A percentile compares a stretch with the other conserved stretches of the same genome.
These are phyloP conservation scores for Leptopilina myrica DNA, from an alignment of 2,888 invertebrate genomes.

Conservation along the genomic window DNA sequence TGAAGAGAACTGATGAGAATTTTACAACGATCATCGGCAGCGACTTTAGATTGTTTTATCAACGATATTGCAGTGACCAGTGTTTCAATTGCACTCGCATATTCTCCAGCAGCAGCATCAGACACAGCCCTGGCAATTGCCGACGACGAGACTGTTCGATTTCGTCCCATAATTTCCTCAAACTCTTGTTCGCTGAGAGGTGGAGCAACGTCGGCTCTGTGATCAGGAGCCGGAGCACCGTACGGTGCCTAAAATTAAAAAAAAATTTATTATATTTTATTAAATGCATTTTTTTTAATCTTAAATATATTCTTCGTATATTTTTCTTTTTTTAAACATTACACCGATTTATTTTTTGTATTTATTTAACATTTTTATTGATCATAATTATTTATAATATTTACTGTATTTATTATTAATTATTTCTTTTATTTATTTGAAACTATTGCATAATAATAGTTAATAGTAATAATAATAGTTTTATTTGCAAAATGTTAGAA, in stretches of 20 bases:
- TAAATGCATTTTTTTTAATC: background rate
- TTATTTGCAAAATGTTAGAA: too few species aligned
- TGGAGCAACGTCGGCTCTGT: slow-evolving; percentile 80
- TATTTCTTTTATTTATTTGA: too few species aligned
- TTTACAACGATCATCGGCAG: slow-evolving; percentile 98
- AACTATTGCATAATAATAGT: too few species aligned
- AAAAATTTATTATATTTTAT: background rate
- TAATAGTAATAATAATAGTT: too few species aligned
- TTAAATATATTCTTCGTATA: background rate
- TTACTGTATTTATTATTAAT: too few species aligned
- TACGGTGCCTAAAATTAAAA: slow-evolving; percentile 77
- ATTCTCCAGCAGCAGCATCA: slow-evolving; percentile 98
- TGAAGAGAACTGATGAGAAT: slow-evolving; percentile 97
- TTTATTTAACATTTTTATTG: too few species aligned
- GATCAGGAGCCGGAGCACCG: slow-evolving; percentile 79
- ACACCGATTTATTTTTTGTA: too few species aligned
- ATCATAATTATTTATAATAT: too few species aligned
- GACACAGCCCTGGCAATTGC: slow-evolving; percentile 98
- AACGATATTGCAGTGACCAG: slow-evolving; percentile 98
- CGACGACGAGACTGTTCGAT: slow-evolving; percentile 97
- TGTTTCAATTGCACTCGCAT: slow-evolving; percentile 98
- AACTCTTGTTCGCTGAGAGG: slow-evolving; percentile 95
- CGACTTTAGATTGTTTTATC: slow-evolving; percentile 97
- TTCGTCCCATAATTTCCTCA: slow-evolving; percentile 98
- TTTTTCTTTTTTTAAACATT: too few species aligned